Conservation (phyloP, 2,113 vertebrate species). For the Sorex fumeus region DNA sequence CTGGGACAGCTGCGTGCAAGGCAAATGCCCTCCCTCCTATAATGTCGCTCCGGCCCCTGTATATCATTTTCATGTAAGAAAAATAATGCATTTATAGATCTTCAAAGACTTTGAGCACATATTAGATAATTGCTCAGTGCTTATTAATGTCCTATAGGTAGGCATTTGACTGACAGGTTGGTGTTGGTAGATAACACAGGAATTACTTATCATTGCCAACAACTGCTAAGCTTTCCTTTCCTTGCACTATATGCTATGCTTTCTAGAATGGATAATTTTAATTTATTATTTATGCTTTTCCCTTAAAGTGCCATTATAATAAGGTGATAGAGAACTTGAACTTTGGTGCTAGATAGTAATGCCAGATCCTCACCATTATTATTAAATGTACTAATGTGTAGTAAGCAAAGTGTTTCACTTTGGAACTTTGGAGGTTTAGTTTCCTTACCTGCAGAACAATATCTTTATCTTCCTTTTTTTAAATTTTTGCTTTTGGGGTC, state of each 20-base stretch:
- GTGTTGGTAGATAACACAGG: background rate
- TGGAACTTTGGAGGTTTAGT: background rate
- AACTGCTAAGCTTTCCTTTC: background rate
- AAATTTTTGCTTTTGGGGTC: too few species aligned
- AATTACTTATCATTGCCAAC: background rate
- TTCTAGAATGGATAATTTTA: background rate
- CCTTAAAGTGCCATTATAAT: background rate
- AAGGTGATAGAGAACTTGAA: background rate
- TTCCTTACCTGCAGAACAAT: background rate
- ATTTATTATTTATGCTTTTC: background rate
- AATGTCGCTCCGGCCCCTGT: too few species aligned
- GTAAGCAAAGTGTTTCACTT: background rate
- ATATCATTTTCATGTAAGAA: background rate
- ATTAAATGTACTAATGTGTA: background rate
- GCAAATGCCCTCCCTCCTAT: too few species aligned
- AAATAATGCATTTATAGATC: background rate
- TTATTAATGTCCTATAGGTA: background rate
- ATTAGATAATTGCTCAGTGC: background rate
- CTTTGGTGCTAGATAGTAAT: slow-evolving; percentile 28
- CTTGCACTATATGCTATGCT: background rate
- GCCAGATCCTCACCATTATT: background rate
- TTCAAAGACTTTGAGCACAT: background rate
- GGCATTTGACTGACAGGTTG: background rate
- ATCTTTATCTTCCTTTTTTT: background rate
- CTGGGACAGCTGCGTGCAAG: too few species aligned